These are phyloP conservation scores for Sebastes minor DNA, from an alignment of 2,797 vertebrate species.

Conservation along the genomic window DNA sequence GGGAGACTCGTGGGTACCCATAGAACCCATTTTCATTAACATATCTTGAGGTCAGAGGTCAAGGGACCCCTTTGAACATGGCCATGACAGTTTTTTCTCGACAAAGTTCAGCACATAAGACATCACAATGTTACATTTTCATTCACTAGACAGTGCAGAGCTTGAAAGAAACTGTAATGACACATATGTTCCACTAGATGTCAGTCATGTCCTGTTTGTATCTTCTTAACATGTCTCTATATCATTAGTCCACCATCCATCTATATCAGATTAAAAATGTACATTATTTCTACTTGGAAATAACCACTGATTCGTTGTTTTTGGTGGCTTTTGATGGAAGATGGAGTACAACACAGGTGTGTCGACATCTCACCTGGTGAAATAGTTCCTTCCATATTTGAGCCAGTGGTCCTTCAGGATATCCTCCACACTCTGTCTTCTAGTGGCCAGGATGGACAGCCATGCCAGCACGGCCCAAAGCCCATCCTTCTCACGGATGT, in stretches of 20 bases:
- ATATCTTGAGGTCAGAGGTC: no score
- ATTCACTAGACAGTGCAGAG: not conserved
- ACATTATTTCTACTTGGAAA: not conserved
- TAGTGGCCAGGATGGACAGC: constrained; percentile 92
- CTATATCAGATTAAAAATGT: not conserved
- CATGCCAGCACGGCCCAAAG: constrained; percentile 97
- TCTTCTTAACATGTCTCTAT: not conserved
- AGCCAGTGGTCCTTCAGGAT: constrained; percentile 95
- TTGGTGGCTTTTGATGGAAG: not conserved
- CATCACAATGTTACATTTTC: no score
- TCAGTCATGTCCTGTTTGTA: constrained; percentile 17
- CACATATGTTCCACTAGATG: constrained; percentile 53
- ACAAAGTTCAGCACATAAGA: no score
- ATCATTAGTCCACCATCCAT: not conserved
- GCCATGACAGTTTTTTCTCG: no score
- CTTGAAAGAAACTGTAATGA: constrained; percentile 10
- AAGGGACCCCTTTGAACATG: no score
- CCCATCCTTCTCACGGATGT: constrained; percentile 97
- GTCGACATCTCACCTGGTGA: constrained; percentile 85
- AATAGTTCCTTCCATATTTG: constrained; percentile 96
- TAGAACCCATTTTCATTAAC: no score
- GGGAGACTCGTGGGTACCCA: no score
- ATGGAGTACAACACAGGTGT: not conserved
- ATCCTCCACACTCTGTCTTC: constrained; percentile 92
- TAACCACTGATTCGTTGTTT: not conserved